phyloP scores from a whole-genome alignment of 2,888 invertebrate genomes.

The Sycophila texana region DNA sequence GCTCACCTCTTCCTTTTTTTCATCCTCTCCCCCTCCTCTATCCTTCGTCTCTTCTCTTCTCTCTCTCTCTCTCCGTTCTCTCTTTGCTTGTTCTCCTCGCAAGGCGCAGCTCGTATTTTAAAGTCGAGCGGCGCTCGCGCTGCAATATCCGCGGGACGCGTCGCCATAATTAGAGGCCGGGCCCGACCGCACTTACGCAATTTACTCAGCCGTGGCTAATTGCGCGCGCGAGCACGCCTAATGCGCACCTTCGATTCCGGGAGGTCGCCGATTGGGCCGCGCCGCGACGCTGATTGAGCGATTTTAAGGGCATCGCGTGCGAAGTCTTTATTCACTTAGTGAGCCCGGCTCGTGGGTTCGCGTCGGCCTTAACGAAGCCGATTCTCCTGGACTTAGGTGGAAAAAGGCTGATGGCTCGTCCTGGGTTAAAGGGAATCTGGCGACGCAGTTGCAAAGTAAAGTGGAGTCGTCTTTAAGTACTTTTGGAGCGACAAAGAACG shows the following conservation, averaged over 20 bases:
- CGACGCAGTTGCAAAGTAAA: too few species aligned
- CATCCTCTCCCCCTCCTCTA: not conserved
- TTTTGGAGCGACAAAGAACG: too few species aligned
- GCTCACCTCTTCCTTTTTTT: not conserved
- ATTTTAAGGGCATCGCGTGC: not conserved
- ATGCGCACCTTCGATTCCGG: not conserved
- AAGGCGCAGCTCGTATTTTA: conserved; percentile 46
- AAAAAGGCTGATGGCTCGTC: too few species aligned
- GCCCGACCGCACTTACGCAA: conserved; percentile 48
- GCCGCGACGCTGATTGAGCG: not conserved
- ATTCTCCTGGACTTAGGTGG: too few species aligned
- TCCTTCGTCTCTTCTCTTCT: too few species aligned
- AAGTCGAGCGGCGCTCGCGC: not conserved
- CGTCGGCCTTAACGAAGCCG: not conserved
- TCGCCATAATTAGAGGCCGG: conserved; percentile 44
- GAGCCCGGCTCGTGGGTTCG: not conserved
- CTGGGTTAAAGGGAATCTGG: too few species aligned
- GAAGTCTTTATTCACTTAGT: not conserved
- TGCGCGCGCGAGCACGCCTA: conserved; percentile 2
- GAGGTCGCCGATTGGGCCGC: not conserved
- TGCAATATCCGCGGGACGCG: conserved; percentile 39
- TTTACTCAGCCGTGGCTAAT: conserved; percentile 47
- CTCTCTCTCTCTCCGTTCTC: too few species aligned
- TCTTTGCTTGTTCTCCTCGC: not conserved
- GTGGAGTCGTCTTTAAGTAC: too few species aligned